Evolutionary conservation across 2,113 vertebrate genomes (phyloP).

Genomic region (Tapirus terrestris): DNA sequence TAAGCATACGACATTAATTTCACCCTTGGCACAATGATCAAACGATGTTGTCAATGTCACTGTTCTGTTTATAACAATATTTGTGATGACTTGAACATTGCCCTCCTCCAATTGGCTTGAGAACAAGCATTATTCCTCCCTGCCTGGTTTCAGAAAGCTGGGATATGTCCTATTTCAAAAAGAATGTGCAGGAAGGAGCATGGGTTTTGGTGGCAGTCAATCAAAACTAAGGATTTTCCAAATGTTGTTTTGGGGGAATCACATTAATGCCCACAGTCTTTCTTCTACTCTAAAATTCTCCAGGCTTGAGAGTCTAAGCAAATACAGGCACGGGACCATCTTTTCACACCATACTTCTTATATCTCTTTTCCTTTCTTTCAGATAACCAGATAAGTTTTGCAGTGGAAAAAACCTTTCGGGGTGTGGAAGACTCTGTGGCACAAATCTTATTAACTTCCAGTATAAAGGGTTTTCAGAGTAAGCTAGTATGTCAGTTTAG

Average conservation of each 20-base stretch:
- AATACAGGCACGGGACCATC: neutral
- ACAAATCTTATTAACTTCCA: neutral
- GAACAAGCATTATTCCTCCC: conserved; percentile 83
- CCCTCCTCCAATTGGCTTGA: conserved; percentile 84
- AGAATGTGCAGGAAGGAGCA: conserved; percentile 76
- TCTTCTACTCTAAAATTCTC: neutral
- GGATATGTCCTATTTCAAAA: conserved; percentile 79
- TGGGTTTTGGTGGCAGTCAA: conserved; percentile 71
- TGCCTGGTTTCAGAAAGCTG: conserved; percentile 80
- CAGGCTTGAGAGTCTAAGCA: neutral
- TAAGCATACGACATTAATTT: conserved; percentile 87
- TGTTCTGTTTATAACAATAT: conserved; percentile 88
- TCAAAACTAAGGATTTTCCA: conserved; percentile 64
- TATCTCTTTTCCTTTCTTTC: neutral
- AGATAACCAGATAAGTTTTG: neutral
- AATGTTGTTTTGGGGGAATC: conserved; percentile 57
- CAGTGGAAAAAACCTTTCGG: neutral
- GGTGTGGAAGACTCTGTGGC: neutral
- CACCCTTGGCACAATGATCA: conserved; percentile 86
- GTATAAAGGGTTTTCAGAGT: neutral
- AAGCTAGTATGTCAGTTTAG: neutral
- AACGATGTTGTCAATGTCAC: conserved; percentile 86
- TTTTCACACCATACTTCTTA: neutral
- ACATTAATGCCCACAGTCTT: neutral
- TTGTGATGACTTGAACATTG: conserved; percentile 85